Evolutionary conservation across 2,113 vertebrate species (phyloP).

Genomic region (Brevimyrus niger): DNA sequence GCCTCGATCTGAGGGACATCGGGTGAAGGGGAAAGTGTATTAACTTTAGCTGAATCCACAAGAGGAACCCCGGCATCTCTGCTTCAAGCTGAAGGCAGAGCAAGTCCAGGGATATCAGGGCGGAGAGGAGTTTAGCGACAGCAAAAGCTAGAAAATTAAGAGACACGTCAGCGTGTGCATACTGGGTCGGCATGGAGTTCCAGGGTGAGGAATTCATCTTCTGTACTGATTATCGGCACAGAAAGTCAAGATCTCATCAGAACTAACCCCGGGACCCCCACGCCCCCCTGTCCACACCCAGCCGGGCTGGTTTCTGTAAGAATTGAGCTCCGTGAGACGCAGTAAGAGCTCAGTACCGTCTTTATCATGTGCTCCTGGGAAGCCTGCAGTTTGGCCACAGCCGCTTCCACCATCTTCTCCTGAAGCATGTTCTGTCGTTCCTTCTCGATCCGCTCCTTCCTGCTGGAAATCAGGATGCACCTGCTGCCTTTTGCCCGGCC

Average conservation of each 20-base stretch:
- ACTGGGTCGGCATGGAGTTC: too few species aligned
- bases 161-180: too few species aligned
- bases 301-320: neutral
- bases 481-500: slow-evolving; percentile 41
- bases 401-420: slow-evolving; percentile 38
- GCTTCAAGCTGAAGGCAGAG: neutral
- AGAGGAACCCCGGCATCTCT: neutral
- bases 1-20: slow-evolving; percentile 26
- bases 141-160: too few species aligned
- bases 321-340: neutral
- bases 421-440: slow-evolving; percentile 35
- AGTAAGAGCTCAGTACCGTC: neutral
- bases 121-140: neutral
- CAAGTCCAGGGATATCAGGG: neutral
- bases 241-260: neutral
- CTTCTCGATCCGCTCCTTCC: slow-evolving; percentile 35
- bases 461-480: slow-evolving; percentile 42
- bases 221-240: neutral
- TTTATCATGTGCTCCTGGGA: neutral
- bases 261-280: neutral
- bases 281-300: too few species aligned
- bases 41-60: neutral
- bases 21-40: neutral
- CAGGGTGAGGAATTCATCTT: neutral
- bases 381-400: slow-evolving; percentile 30